Evolutionary conservation across 2,888 invertebrate genomes (phyloP).

Genomic region (Galerucella pusilla): DNA sequence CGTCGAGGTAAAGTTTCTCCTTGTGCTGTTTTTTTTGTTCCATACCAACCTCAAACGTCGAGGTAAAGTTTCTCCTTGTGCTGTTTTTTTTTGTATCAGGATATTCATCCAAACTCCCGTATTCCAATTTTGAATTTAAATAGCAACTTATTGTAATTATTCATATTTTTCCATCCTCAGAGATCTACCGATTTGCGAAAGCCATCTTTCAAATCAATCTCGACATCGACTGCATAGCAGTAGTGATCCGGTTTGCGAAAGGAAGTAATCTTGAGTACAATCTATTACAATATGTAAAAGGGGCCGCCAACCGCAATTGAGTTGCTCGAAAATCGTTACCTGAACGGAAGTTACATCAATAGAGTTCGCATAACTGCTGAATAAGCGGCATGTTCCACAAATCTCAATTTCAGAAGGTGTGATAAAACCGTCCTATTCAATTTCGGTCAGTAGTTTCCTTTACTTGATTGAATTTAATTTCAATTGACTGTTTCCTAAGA

Average conservation of each 20-base stretch:
- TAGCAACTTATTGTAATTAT: no score
- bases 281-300: conserved; percentile 10
- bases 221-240: neutral
- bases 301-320: neutral
- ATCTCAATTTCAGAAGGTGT: conserved; percentile 14
- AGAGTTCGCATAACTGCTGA: conserved; percentile 21
- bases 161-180: neutral
- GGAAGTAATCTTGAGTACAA: conserved; percentile 12
- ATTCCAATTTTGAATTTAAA: no score
- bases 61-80: no score
- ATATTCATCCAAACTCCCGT: no score
- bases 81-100: no score
- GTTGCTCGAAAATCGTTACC: conserved; percentile 10
- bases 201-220: neutral
- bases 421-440: conserved; percentile 9
- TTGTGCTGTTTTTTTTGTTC: no score
- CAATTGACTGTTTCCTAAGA: conserved; percentile 20
- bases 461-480: conserved; percentile 12
- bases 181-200: neutral
- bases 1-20: no score
- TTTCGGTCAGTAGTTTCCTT: conserved; percentile 22
- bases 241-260: conserved; percentile 4
- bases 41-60: no score
- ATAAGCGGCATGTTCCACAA: conserved; percentile 10
- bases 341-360: conserved; percentile 8